Evolutionary conservation across 1,140 invertebrate genomes (phyloP), one percentile per base, ranked within the genome.

Genomic region (Mizuhopecten yessoensis): DNA sequence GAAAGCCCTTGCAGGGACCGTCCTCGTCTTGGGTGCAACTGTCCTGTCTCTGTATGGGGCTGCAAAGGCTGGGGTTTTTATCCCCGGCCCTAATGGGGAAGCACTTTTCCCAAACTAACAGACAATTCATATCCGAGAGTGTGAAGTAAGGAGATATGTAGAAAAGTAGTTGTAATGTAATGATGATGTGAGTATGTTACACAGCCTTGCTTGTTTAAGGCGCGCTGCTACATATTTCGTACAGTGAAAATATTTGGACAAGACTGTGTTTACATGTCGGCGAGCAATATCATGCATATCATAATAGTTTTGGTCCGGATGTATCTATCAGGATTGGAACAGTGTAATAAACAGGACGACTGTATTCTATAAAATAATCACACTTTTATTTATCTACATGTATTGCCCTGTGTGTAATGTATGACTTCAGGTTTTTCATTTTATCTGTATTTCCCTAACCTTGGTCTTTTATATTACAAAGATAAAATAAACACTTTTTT

Each of bases 51-150:
- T 95, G 45, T 96, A 93, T 91, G 88, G 94, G 9, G 86, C 94
- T 7, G 90, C 93, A 23, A 90, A 90, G 49, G 90, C 92, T 36
- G 94, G 93, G 33, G 39, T 94, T 34, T 86, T 87, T 57, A 95
- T 96, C 34, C 95, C 95, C n/a, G 95, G 95, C 13, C 95, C 95
- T 15, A 94, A 94, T 91, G 95, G 95, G 0, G 92, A 92, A 11
- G 89, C 93, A 49, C 87, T 96, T 5, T 96, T 96, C 91, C 89
- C 89, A 11, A 75, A 89, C 17, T 89, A 75, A 45, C n/a, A n/a
- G 10, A 42, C 34, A 33, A n/a, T 33, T 42, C 0, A 34, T 87
- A 15, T 17, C 15, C 11, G 34, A 17, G 57, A 29, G 57, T 75
- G 5, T 29, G 11, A 23, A 29, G 17, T 0, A 45, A 0, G 42